Conservation (phyloP, 2,113 vertebrate species). For the Cyprinus carpio region DNA sequence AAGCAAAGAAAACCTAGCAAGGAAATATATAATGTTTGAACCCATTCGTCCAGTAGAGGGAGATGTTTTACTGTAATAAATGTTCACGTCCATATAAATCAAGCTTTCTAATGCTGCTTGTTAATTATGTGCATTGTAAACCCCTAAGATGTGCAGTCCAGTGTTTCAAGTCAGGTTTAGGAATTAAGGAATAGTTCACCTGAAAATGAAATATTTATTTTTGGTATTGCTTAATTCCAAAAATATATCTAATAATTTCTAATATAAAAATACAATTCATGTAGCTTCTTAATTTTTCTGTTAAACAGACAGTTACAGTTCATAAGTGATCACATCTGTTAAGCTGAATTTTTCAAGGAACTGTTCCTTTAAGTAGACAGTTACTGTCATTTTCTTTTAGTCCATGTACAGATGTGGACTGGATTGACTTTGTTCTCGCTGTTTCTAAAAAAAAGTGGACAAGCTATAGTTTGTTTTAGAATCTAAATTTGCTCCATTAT, state of each 20-base stretch:
- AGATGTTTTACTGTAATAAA: slow-evolving; percentile 15
- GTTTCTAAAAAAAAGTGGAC: slow-evolving; percentile 15
- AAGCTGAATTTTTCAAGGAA: neutral
- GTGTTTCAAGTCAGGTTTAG: neutral
- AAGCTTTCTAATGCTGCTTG: neutral
- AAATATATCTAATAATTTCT: too few relatives aligned
- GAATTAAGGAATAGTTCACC: neutral
- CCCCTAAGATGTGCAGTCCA: neutral
- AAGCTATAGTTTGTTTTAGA: neutral
- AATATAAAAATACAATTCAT: too few relatives aligned
- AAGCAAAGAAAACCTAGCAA: neutral
- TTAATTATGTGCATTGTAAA: neutral
- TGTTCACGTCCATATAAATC: neutral
- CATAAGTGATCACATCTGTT: neutral
- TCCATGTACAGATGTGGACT: neutral
- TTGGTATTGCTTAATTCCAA: too few relatives aligned
- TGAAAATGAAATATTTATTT: neutral
- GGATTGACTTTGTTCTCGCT: neutral
- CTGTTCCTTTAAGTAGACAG: neutral
- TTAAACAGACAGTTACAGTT: neutral
- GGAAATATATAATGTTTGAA: neutral
- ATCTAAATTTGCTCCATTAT: neutral
- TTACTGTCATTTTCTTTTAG: neutral
- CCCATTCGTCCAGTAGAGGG: slow-evolving; percentile 19
- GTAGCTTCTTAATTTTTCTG: too few relatives aligned